Evolutionary conservation across 64 coral and sea anemone genomes (phyloP).

Genomic region (Acropora yongei): DNA sequence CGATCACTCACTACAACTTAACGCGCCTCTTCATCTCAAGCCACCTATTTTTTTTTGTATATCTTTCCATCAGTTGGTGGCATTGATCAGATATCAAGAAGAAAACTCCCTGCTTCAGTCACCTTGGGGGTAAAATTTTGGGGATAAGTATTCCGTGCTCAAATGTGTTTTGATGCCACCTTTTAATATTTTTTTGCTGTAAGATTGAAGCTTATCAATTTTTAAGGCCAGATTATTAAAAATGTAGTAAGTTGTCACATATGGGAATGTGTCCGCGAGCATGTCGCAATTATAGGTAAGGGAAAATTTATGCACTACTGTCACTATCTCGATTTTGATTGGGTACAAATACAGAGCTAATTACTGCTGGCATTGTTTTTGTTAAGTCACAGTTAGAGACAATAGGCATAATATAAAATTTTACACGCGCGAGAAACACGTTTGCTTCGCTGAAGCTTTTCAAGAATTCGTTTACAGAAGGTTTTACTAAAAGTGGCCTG

Average conservation of each 20-base stretch:
- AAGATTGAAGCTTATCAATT: not conserved
- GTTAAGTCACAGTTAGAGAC: not conserved
- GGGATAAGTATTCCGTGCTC: not conserved
- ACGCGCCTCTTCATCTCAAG: not conserved
- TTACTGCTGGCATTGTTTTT: not conserved
- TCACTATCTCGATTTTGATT: not conserved
- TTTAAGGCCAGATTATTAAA: not conserved
- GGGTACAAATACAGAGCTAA: not conserved
- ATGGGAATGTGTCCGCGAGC: not conserved
- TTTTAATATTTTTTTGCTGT: not conserved
- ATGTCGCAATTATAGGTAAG: conserved; percentile 4
- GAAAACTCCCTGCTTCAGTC: not conserved
- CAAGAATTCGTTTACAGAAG: not conserved
- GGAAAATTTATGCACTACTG: not conserved
- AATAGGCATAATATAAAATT: not conserved
- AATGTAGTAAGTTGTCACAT: not conserved
- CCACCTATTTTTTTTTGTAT: not conserved
- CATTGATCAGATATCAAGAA: not conserved
- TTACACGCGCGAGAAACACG: not conserved
- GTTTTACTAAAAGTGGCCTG: not conserved
- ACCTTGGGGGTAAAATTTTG: not conserved
- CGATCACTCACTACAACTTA: not conserved
- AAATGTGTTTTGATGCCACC: not conserved
- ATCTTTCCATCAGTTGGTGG: not conserved
- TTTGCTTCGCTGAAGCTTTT: not conserved